Base-by-base conservation (phyloP, 2,113 vertebrate species). In the Canis aureus region DNA sequence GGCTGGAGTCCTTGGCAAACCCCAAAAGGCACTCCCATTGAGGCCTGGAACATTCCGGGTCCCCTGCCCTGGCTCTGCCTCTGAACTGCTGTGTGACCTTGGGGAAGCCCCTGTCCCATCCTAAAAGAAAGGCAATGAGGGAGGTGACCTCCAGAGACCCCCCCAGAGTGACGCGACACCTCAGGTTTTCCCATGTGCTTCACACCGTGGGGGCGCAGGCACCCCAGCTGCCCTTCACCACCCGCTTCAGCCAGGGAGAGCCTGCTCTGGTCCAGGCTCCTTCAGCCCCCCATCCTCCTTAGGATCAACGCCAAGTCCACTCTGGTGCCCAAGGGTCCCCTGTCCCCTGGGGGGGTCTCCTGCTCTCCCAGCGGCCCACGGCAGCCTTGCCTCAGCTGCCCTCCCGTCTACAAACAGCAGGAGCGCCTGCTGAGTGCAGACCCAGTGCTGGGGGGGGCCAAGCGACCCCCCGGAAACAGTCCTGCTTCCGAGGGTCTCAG, bases 161-260 rank as follows among this genome's bases (percentile, higher is more conserved):
- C 67, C 29, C 25, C 3, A 38, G 55, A 16, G 11, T 1, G 3
- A 20, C 19, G 16, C 1, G 8, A 29, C 23, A 5, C 3, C 60
- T 43, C 3, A 4, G 73, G 66, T 29, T 43, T 69, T 32, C 12
- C 38, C 0, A 0, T 2, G 4, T 22, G 23, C 93, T 20, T 53
- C 59, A 69, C 0, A 29, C 17, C 16, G 9, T 0, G 1, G 89
- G 8, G 57, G 8, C 59, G 0, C 1, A 1, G 25, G 4, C 51
- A 8, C 5, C 59, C 22, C 3, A 19, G 60, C 67, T 1, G 1
- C 59, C 12, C 49, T 16, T 83, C n/a, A 13, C 35, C 27, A 35
- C 2, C 27, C 3, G 23, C 35, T 69, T 78, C 62, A 11, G n/a
- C 4, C 59, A 12, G 55, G 55, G 35, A 9, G 16, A 4, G 22